A percentile compares a stretch with the other conserved stretches of the same genome.
These are phyloP conservation scores for Crematogaster levior DNA, from an alignment of 2,888 invertebrate genomes.

Conservation along the genomic window DNA sequence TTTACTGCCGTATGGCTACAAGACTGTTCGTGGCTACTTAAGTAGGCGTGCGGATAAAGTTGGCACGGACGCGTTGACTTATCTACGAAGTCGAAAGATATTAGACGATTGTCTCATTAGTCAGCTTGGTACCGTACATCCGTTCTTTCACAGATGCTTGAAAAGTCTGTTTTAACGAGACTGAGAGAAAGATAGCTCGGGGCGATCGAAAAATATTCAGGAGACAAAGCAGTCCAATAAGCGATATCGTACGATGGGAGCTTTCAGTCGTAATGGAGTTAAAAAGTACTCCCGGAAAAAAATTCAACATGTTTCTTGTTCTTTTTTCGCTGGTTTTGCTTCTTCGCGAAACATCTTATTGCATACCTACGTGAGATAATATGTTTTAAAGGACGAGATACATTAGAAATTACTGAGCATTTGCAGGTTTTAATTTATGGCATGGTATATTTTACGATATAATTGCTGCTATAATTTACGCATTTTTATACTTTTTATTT, in stretches of 20 bases:
- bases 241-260: conserved; percentile 60
- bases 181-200: too few species aligned
- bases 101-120: conserved; percentile 11
- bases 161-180: too few species aligned
- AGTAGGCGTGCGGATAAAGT: conserved; percentile 7
- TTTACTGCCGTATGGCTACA: conserved; percentile 13
- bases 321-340: conserved; percentile 1
- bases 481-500: not conserved
- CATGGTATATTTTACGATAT: not conserved
- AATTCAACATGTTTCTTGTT: conserved; percentile 38
- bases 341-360: conserved; percentile 53
- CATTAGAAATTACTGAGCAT: conserved; percentile 54
- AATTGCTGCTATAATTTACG: not conserved
- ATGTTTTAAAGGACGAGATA: conserved; percentile 57
- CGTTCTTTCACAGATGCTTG: not conserved
- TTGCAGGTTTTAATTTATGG: conserved; percentile 30
- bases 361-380: conserved; percentile 60
- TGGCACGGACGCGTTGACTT: not conserved
- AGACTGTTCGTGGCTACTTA: conserved; percentile 35
- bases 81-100: not conserved
- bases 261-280: conserved; percentile 59
- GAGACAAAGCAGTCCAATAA: conserved; percentile 60
- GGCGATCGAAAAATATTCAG: conserved; percentile 49
- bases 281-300: conserved; percentile 59
- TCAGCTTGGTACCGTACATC: not conserved